Evolutionary conservation across 35 echinoderm and acorn worm species (phyloP), one percentile per base, ranked within the genome.

Genomic region (Acanthaster planci): DNA sequence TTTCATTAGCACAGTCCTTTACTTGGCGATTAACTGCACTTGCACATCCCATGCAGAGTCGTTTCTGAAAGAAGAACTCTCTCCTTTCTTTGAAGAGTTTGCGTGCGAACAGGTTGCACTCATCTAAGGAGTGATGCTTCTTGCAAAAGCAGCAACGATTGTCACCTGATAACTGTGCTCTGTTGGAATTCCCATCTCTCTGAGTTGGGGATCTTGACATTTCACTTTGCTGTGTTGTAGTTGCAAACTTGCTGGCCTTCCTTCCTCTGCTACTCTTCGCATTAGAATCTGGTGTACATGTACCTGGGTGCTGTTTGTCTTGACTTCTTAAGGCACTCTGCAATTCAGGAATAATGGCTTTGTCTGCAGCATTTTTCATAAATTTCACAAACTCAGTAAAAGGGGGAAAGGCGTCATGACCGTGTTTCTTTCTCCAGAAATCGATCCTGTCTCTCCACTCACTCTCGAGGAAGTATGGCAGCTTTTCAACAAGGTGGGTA

Each of bases 271-370:
- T 18, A 59, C 23, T 1, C 7, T 88, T 51, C 31, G 23, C 53
- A 40, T 38, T 37, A n/a, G 47, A 53, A 5, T 39, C 26, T 19
- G 76, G 23, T 21, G 31, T 32, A 17, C 21, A 51, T 8, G 4
- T 86, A 15, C 8, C 18, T 55, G 44, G 14, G 2, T 78, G 53
- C n/a, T n/a, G n/a, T n/a, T n/a, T n/a, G 40, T 52, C 85, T 78
- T 59, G 19, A 26, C 55, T 57, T 78, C 23, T 34, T 32, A 16
- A 30, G 27, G 37, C 26, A 10, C 15, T 7, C 29, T 87, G 75
- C 8, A 88, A 38, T 1, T 81, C 86, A 14, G 78, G 86, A 38
- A 88, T 88, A 30, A 81, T 88, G 0, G 86, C 86, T 60, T 31
- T 34, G 18, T 44, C 39, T 19, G 86, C 77, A 42, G 77, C 78